Conservation (phyloP, 2,888 invertebrate species). For the Microdon myrmicae region DNA sequence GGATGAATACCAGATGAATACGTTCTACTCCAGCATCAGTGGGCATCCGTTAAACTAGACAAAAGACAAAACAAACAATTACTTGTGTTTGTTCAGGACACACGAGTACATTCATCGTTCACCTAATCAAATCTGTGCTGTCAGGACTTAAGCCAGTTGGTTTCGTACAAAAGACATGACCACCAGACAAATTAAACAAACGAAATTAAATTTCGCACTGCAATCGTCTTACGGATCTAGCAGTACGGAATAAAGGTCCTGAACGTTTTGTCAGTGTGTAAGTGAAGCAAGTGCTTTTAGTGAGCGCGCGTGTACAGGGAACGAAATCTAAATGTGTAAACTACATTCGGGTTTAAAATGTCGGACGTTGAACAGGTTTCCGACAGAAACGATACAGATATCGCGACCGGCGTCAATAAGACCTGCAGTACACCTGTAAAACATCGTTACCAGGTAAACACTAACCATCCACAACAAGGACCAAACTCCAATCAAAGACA, state of each 20-base stretch:
- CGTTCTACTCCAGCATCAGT: conserved; percentile 6
- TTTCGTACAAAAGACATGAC: conserved; percentile 8
- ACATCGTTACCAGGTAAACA: conserved; percentile 40
- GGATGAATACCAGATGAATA: conserved; percentile 12
- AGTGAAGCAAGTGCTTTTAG: no score
- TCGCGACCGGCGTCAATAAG: conserved; percentile 53
- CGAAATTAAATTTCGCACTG: conserved; percentile 28
- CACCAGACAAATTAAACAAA: conserved; percentile 28
- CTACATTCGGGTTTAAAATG: conserved; percentile 62
- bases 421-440: conserved; percentile 41
- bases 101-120: conserved; percentile 3
- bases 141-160: conserved; percentile 4
- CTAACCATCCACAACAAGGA: conserved; percentile 22
- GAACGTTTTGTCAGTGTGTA: conserved; percentile 26
- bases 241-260: no score
- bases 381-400: conserved; percentile 58
- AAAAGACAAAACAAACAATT: no score
- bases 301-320: no score
- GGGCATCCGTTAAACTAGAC: not conserved
- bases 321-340: conserved; percentile 55
- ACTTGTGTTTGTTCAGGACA: no score
- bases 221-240: no score
- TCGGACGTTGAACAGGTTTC: conserved; percentile 67
- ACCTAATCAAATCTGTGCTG: conserved; percentile 16
- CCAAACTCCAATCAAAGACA: conserved; percentile 21